Conservation (phyloP, 2,113 vertebrate species). For the Xerus inauris region DNA sequence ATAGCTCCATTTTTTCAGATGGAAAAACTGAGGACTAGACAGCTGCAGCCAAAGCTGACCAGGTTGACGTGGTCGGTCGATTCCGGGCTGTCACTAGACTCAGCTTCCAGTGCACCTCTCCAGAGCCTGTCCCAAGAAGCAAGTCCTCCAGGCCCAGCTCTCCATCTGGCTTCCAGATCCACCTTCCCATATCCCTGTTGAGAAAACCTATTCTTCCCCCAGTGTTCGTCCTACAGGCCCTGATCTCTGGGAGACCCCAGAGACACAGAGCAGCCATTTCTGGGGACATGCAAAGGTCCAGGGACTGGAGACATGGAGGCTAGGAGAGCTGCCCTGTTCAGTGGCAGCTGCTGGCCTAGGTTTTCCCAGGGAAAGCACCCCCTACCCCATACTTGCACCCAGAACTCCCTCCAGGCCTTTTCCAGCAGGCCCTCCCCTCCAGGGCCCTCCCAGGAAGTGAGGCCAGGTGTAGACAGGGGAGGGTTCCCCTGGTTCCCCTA, state of each 20-base stretch:
- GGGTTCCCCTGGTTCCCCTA: too few relatives aligned
- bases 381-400: background rate
- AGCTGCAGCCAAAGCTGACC: background rate
- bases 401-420: background rate
- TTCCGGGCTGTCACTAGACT: background rate
- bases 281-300: accelerated
- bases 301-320: accelerated
- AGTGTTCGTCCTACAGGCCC: background rate
- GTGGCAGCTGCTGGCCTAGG: too few relatives aligned
- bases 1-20: background rate
- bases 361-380: background rate
- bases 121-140: background rate
- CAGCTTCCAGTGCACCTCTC: background rate
- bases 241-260: background rate
- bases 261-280: too few relatives aligned
- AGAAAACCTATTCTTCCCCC: background rate
- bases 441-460: background rate
- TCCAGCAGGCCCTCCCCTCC: background rate
- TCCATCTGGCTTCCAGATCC: background rate
- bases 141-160: background rate
- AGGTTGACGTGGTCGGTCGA: accelerated
- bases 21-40: background rate
- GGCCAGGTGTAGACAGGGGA: background rate
- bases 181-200: background rate
- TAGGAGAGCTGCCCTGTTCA: background rate